phyloP scores from a whole-genome alignment of 2,888 invertebrate genomes.

The Sycophila texana region DNA sequence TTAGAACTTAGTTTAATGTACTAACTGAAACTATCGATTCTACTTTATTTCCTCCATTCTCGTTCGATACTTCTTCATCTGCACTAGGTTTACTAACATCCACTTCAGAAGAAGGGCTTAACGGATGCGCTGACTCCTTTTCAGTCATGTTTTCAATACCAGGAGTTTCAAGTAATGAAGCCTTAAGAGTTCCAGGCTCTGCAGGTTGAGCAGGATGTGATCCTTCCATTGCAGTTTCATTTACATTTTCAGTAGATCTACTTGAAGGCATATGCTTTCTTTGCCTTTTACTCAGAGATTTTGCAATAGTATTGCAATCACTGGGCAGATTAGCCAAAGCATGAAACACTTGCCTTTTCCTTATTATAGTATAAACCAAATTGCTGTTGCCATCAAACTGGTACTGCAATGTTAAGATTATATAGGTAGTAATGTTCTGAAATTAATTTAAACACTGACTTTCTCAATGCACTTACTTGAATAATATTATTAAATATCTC shows the following conservation, averaged over 20 bases:
- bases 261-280: conserved; percentile 74
- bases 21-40: conserved; percentile 73
- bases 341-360: conserved; percentile 99
- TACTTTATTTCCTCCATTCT: conserved; percentile 57
- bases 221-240: conserved; percentile 87
- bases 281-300: conserved; percentile 81
- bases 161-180: conserved; percentile 93
- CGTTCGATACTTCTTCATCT: conserved; percentile 54
- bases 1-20: conserved; percentile 27
- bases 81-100: conserved; percentile 64
- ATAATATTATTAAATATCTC: conserved; percentile 99
- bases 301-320: conserved; percentile 92
- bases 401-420: conserved; percentile 63
- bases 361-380: conserved; percentile 98
- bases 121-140: conserved; percentile 91
- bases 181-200: conserved; percentile 93
- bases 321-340: conserved; percentile 97
- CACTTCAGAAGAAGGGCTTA: conserved; percentile 69
- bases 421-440: conserved; percentile 16
- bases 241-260: conserved; percentile 77
- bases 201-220: conserved; percentile 90
- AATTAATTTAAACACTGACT: conserved; percentile 13
- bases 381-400: conserved; percentile 90
- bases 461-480: conserved; percentile 78
- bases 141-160: conserved; percentile 96